phyloP scores from a whole-genome alignment of 1,140 invertebrate species.

The Agraylea sexmaculata region DNA sequence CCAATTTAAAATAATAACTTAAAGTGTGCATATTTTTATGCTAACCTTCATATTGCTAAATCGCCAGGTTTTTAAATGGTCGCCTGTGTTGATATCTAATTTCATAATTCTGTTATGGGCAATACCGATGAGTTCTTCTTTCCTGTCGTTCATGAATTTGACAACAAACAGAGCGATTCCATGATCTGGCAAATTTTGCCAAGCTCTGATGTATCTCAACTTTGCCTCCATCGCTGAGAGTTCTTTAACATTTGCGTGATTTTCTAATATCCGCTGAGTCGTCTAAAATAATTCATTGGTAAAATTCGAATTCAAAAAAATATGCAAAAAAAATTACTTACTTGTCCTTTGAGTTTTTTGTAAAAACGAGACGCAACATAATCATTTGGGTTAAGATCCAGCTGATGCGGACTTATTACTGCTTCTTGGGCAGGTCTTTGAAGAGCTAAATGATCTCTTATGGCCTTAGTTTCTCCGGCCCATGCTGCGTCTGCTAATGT shows the following conservation, averaged over 20 bases:
- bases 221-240: slow-evolving; percentile 85
- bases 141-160: slow-evolving; percentile 78
- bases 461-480: slow-evolving; percentile 80
- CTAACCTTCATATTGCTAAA: slow-evolving; percentile 89
- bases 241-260: slow-evolving; percentile 93
- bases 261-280: slow-evolving; percentile 85
- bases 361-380: slow-evolving; percentile 80
- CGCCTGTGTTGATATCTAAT: slow-evolving; percentile 85
- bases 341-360: slow-evolving; percentile 70
- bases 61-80: slow-evolving; percentile 95
- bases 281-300: not conserved
- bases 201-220: slow-evolving; percentile 93
- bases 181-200: slow-evolving; percentile 95
- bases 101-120: slow-evolving; percentile 91
- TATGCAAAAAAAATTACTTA: slow-evolving; percentile 27
- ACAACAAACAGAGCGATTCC: slow-evolving; percentile 93
- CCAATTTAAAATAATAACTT: too few relatives aligned
- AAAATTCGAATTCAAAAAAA: not conserved
- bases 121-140: slow-evolving; percentile 89
- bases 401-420: slow-evolving; percentile 49
- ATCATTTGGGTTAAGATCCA: slow-evolving; percentile 69
- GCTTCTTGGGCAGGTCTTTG: slow-evolving; percentile 72
- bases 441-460: slow-evolving; percentile 79
- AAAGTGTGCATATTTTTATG: too few relatives aligned
- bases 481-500: slow-evolving; percentile 88